Evolutionary conservation across 2,888 invertebrate genomes (phyloP).

Genomic region (Spisula subtruncata): DNA sequence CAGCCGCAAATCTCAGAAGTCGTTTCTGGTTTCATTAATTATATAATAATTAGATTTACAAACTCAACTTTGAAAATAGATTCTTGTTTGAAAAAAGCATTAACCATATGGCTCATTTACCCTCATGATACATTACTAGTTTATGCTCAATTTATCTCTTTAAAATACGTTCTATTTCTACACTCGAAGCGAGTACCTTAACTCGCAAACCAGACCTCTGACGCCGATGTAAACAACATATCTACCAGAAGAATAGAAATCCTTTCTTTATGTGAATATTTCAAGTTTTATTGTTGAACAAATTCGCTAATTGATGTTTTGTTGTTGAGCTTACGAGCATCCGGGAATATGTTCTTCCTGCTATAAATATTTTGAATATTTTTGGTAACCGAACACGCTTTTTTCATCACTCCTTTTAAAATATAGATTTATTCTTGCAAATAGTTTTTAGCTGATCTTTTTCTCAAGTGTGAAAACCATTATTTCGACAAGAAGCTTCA

Average conservation of each 20-base stretch:
- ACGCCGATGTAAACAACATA: background rate
- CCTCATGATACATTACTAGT: background rate
- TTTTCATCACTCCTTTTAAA: background rate
- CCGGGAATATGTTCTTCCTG: constrained; percentile 3
- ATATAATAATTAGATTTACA: constrained; percentile 15
- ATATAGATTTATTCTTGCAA: background rate
- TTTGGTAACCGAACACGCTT: background rate
- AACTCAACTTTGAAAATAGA: constrained; percentile 2
- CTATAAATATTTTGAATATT: background rate
- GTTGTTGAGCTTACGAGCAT: too few species aligned
- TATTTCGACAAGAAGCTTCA: background rate
- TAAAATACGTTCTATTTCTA: constrained; percentile 13
- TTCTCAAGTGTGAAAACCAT: background rate
- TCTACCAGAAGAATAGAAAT: background rate
- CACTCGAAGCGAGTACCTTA: background rate
- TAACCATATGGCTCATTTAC: constrained; percentile 23
- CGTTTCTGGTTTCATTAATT: constrained; percentile 24
- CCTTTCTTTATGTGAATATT: constrained; percentile 8
- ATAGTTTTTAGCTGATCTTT: background rate
- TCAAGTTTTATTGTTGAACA: background rate
- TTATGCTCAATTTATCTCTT: constrained; percentile 14
- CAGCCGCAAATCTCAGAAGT: background rate
- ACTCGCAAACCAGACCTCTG: background rate
- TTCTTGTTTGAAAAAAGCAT: constrained; percentile 20
- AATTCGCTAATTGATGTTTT: background rate